phyloP scores from a whole-genome alignment of 2,888 invertebrate genomes.

The Spilarctia lutea region DNA sequence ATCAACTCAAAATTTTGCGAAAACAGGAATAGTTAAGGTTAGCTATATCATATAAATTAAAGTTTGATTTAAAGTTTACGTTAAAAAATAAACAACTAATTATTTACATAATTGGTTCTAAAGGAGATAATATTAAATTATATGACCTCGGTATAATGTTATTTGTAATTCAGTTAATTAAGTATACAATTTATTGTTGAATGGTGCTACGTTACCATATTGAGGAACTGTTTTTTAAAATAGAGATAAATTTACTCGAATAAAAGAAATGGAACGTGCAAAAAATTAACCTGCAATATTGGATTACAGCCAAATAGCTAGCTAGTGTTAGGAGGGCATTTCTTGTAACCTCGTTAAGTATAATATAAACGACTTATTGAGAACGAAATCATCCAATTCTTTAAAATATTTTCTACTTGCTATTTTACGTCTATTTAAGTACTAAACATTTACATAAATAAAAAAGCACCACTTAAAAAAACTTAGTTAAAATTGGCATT shows the following conservation, averaged over 20 bases:
- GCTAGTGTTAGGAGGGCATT: conserved; percentile 20
- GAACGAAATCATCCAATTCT: neutral
- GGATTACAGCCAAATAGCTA: conserved; percentile 56
- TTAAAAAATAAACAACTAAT: neutral
- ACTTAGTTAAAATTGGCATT: no score
- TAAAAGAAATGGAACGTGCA: conserved; percentile 53
- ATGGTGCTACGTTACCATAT: neutral
- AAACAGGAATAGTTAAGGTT: no score
- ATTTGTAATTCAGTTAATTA: neutral
- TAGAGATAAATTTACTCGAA: conserved; percentile 45
- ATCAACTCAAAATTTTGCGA: no score
- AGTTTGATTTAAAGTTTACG: neutral
- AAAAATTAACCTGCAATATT: conserved; percentile 56
- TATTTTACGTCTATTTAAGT: neutral
- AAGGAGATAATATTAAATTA: neutral
- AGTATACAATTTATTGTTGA: neutral
- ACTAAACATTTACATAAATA: neutral
- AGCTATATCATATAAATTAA: neutral
- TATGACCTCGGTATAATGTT: neutral
- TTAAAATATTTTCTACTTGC: neutral
- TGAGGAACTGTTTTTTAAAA: conserved; percentile 29
- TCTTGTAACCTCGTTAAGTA: conserved; percentile 6
- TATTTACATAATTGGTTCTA: neutral
- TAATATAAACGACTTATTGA: neutral
- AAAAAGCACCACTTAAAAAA: neutral